Base-by-base conservation (phyloP, 2,888 invertebrate genomes). In the Polymixis flavicincta region DNA sequence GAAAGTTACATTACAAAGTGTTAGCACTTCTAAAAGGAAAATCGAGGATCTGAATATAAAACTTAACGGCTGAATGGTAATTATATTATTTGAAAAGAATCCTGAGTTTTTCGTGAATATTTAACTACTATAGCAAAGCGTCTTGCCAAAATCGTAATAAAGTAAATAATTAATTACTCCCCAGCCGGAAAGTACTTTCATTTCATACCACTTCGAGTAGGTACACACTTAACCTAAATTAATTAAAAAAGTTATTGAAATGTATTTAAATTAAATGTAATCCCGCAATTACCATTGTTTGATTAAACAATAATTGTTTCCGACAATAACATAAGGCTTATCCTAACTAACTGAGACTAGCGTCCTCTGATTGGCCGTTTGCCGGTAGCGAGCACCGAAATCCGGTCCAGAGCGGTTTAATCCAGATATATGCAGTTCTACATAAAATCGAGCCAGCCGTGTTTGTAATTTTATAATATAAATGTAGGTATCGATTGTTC, bases 351-450 rank as follows among this genome's bases (percentile, higher is more conserved):
- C 85, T 81, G 80, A 87, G 87, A 85, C 89, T 88, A 88, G 83
- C 84, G 84, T 60, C 28, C 86, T 85, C 88, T 90, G 90, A 93
- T 92, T 92, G 91, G 90, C 82, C 77, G 84, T 80, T 78, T 82
- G 88, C 81, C 85, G 89, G 89, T 80, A 85, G 77, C 77, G 84
- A 82, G 85, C 87, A 77, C 83, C 84, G 74, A 89, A 91, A 92
- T 91, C 91, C 89, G 85, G 84, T 82, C 78, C 77, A 84, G 80
- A 86, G 84, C 82, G 88, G 89, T 88, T 92, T 88, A 91, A 91
- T 84, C 90, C 82, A 89, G 92, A 92, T 92, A 90, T 91, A 89
- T 91, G 90, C 90, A 90, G 90, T 91, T 91, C 87, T 85, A 89
- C 87, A 90, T 92, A 90, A 90, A 92, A 91, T 90, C 81, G 61